Base-by-base conservation (phyloP, 92 coral and sea anemone genomes). In the Palythoa grandiflora region DNA sequence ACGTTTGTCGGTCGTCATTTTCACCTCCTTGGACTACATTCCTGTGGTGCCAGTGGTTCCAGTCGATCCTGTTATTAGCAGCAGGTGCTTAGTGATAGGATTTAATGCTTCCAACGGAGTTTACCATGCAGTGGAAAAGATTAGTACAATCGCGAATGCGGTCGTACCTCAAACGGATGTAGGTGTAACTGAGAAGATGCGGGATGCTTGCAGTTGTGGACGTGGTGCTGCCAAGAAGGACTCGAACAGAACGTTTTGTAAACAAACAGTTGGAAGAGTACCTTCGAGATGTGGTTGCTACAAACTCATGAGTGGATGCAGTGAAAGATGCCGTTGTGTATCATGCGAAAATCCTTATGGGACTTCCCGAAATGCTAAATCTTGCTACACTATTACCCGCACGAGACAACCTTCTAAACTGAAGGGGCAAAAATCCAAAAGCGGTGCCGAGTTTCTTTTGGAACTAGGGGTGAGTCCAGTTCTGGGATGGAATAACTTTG, bases 221-320 rank as follows among this genome's bases (percentile, higher is more conserved):
- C 76, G 92, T 48, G 92, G 92, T 21, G 85, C 85, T 15, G 89
- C 92, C 17, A 89, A 89, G 88, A 89, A 83, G 35, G 92, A 89
- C 50, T 9, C 15, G 9, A 71, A 84, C 48, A 84, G 92, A 19
- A 75, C 77, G 74, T 89, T 89, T 66, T 76, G 91, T 65, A 89
- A 83, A 59, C 91, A 89, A 68, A 61, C 76, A 38, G 88, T 84
- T 20, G 92, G 92, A 17, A 80, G 92, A 28, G 1, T 89, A 10
- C 92, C 92, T 16, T 61, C 70, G 9, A 84, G 92, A 66, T 89
- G 92, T 78, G 85, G 40, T 11, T 89, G 85, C 75, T 89, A 89
- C 80, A 65, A 39, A 15, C 54, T 37, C 72, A 89, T 84, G 92
- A 89, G 76, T 35, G 92, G 89, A 12, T 89, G 92, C 73, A 77